Conservation (phyloP, 2,797 vertebrate species). For the Podargus strigoides region DNA sequence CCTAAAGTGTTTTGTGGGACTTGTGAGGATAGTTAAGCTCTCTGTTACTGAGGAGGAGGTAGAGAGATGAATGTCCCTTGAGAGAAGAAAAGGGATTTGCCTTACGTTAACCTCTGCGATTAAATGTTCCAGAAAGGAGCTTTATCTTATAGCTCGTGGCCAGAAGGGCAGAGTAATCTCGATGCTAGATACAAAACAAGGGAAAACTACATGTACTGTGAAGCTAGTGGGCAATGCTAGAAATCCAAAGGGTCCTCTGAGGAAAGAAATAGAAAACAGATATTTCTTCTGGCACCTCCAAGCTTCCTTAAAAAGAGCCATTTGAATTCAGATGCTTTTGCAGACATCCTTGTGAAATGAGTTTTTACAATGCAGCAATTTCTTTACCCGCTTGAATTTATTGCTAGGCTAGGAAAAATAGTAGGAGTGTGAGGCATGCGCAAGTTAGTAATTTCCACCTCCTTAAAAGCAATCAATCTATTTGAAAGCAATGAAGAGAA, state of each 20-base stretch:
- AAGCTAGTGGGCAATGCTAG: background rate
- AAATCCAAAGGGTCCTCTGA: background rate
- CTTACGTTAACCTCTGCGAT: background rate
- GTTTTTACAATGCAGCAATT: background rate
- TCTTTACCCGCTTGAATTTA: background rate
- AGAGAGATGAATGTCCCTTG: background rate
- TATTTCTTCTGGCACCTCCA: background rate
- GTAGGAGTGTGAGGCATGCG: background rate
- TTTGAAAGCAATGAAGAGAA: background rate
- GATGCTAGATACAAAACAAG: background rate
- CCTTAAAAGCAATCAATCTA: background rate
- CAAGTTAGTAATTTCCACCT: background rate
- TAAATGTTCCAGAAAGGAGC: background rate
- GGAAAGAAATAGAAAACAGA: background rate
- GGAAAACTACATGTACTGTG: background rate
- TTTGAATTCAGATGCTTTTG: background rate
- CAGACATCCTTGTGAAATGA: background rate
- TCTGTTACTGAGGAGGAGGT: background rate
- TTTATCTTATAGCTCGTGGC: background rate
- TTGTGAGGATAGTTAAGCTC: background rate
- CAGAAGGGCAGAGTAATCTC: background rate
- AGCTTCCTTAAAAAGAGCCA: background rate
- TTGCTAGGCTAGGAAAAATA: background rate
- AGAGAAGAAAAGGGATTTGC: background rate
- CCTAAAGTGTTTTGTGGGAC: background rate